Conservation (phyloP, 1,140 invertebrate genomes). For the Orius insidiosus region DNA sequence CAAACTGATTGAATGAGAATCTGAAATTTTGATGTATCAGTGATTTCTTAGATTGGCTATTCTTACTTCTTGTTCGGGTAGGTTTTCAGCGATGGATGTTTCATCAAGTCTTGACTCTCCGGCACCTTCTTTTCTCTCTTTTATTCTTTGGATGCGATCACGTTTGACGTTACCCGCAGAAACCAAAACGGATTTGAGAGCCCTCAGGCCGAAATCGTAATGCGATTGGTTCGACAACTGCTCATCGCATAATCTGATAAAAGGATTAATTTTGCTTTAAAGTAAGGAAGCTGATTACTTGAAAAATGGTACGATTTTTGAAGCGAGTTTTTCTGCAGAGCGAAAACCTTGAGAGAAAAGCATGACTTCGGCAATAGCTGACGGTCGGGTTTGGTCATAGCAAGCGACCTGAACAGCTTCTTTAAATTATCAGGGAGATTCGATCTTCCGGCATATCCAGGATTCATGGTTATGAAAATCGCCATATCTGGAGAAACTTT, state of each 20-base stretch:
- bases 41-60: constrained; percentile 12
- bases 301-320: constrained; percentile 99
- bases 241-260: constrained; percentile 97
- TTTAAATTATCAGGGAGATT: constrained; percentile 98
- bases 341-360: constrained; percentile 97
- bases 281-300: no score
- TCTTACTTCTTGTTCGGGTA: constrained; percentile 77
- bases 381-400: constrained; percentile 97
- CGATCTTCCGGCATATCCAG: constrained; percentile 95
- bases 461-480: constrained; percentile 99
- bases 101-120: constrained; percentile 72
- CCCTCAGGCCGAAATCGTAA: constrained; percentile 93
- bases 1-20: constrained; percentile 98
- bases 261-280: no score
- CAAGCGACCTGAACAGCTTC: constrained; percentile 92
- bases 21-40: no score
- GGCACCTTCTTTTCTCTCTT: constrained; percentile 63
- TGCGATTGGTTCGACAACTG: constrained; percentile 97
- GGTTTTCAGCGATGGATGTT: constrained; percentile 80
- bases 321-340: constrained; percentile 90
- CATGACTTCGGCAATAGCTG: constrained; percentile 99
- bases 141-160: constrained; percentile 85
- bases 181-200: constrained; percentile 92
- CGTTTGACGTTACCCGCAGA: constrained; percentile 98
- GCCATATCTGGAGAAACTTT: constrained; percentile 97